phyloP scores from a whole-genome alignment of 2,888 invertebrate genomes.

The Clusia tigrina region DNA sequence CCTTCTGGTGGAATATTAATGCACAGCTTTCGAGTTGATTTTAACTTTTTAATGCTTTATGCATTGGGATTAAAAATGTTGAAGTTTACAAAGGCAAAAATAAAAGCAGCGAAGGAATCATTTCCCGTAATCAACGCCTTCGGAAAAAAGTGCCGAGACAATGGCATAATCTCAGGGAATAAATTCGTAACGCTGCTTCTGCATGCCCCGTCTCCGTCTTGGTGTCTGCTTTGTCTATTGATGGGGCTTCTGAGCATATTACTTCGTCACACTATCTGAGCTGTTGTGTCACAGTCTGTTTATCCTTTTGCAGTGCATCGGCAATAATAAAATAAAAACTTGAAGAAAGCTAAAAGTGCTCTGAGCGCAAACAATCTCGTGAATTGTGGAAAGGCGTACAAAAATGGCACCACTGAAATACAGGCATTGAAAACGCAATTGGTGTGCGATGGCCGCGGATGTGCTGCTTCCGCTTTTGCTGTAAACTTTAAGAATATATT shows the following conservation, averaged over 20 bases:
- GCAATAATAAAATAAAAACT: background rate
- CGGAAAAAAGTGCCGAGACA: constrained; percentile 1
- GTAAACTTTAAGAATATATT: too few relatives aligned
- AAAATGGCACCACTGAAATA: too few relatives aligned
- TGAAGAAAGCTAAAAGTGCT: background rate
- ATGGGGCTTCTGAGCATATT: constrained; percentile 26
- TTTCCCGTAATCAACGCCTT: background rate
- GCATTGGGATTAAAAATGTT: constrained; percentile 1
- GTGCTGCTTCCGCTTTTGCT: too few relatives aligned
- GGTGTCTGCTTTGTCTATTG: constrained; percentile 14
- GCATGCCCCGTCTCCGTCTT: background rate
- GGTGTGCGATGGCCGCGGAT: too few relatives aligned
- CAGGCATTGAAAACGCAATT: too few relatives aligned
- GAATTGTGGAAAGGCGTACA: background rate
- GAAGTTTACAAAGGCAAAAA: background rate
- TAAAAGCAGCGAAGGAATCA: background rate
- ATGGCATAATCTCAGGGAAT: constrained; percentile 1
- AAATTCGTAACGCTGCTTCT: background rate
- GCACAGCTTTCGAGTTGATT: constrained; percentile 3
- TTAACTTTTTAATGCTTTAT: background rate
- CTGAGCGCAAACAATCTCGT: background rate
- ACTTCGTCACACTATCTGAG: constrained; percentile 38
- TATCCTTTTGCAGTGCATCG: background rate
- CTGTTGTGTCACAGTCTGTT: background rate
- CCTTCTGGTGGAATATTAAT: background rate